These are phyloP conservation scores for Stylophora pistillata DNA, from an alignment of 64 coral and sea anemone genomes.

Conservation along the genomic window DNA sequence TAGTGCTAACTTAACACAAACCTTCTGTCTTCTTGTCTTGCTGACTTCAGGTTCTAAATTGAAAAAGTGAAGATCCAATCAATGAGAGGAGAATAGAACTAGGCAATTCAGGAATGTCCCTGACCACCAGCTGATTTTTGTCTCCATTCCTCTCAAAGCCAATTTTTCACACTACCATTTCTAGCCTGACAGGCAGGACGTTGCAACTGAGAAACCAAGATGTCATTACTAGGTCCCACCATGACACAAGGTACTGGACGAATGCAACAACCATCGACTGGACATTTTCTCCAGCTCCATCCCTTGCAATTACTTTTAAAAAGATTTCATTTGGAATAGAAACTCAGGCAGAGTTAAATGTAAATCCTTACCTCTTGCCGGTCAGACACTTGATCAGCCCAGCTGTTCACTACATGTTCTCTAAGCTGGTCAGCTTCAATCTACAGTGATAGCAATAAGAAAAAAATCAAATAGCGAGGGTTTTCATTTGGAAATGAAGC, in stretches of 20 bases:
- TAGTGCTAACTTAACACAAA: background rate
- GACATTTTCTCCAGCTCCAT: no score
- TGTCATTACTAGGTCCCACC: no score
- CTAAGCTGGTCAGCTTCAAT: slow-evolving; percentile 91
- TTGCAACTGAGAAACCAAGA: no score
- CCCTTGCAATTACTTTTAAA: background rate
- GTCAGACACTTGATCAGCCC: slow-evolving; percentile 85
- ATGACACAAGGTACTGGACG: no score
- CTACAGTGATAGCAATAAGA: slow-evolving; percentile 29
- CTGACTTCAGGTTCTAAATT: slow-evolving; percentile 49
- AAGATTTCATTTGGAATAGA: background rate
- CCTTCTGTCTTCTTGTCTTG: slow-evolving; percentile 71
- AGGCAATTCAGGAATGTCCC: background rate
- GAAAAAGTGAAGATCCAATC: background rate
- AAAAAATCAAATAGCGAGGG: background rate
- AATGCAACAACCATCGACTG: no score
- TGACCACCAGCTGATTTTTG: no score
- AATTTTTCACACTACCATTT: no score
- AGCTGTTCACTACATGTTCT: slow-evolving; percentile 87
- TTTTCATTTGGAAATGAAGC: background rate
- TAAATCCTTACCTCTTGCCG: slow-evolving; percentile 66
- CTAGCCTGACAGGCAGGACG: no score
- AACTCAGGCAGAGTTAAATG: background rate
- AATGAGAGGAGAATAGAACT: background rate
- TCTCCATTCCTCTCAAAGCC: background rate